Conservation (phyloP, 2,888 invertebrate species). For the Diogma glabrata region DNA sequence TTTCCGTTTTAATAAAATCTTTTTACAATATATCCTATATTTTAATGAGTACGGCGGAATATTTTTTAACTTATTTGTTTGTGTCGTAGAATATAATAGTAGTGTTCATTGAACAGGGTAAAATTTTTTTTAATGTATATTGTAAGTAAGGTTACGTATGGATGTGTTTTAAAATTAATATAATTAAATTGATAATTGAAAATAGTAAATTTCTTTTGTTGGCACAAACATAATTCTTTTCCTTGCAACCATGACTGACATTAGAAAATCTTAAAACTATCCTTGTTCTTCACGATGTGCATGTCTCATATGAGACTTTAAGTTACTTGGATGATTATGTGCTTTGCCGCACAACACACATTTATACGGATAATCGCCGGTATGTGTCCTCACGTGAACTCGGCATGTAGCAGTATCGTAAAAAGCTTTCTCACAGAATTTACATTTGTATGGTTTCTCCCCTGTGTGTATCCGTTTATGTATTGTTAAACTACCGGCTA, state of each 20-base stretch:
- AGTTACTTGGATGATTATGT: constrained; percentile 6
- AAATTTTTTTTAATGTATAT: neutral
- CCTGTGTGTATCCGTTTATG: constrained; percentile 1
- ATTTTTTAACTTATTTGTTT: constrained; percentile 3
- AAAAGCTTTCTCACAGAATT: constrained; percentile 6
- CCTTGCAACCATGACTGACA: too few species aligned
- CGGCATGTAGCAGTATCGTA: constrained; percentile 2
- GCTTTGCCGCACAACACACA: constrained; percentile 3
- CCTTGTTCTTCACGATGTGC: constrained; percentile 2
- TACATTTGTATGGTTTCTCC: constrained; percentile 1
- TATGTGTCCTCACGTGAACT: neutral
- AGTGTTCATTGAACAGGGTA: neutral
- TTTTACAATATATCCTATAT: constrained; percentile 9
- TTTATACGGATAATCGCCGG: constrained; percentile 5
- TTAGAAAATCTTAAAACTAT: too few species aligned
- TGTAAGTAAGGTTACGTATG: too few species aligned
- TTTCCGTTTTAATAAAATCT: constrained; percentile 6
- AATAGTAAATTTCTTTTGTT: too few species aligned
- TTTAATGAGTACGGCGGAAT: constrained; percentile 5
- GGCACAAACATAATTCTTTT: too few species aligned
- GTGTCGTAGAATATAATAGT: too few species aligned
- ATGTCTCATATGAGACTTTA: constrained; percentile 7
- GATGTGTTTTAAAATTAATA: too few species aligned
- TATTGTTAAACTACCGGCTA: neutral
- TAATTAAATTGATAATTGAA: too few species aligned